Percentiles rank a stretch among this genome's conserved stretches.
phyloP scores from a whole-genome alignment of 2,113 vertebrate genomes.

The Stercorarius parasiticus region DNA sequence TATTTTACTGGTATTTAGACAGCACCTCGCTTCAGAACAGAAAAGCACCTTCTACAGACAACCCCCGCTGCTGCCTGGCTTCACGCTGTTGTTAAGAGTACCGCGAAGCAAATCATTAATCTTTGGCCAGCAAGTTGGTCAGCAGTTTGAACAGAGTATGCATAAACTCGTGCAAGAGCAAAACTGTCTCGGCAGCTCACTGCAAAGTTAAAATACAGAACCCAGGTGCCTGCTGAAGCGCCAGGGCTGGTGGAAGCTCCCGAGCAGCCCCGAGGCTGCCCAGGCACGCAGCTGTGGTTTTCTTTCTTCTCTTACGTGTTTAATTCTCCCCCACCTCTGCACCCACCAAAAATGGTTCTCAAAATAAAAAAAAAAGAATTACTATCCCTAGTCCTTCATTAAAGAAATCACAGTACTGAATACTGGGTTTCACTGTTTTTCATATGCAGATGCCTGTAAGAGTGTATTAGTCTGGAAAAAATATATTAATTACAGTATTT shows the following conservation, averaged over 20 bases:
- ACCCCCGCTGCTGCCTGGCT: neutral
- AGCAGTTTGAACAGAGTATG: neutral
- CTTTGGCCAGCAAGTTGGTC: neutral
- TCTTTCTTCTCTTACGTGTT: neutral
- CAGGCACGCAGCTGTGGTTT: neutral
- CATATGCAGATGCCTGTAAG: neutral
- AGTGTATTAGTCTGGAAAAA: neutral
- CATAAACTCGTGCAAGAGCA: neutral
- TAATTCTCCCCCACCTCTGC: neutral
- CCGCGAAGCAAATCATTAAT: neutral
- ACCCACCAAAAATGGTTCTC: neutral
- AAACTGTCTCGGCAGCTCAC: neutral
- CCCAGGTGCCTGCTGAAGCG: neutral
- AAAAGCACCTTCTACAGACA: neutral
- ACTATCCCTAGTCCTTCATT: neutral
- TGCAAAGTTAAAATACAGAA: neutral
- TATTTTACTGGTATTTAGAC: neutral
- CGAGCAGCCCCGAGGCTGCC: fast-evolving
- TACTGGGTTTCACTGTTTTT: neutral
- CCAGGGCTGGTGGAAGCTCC: neutral
- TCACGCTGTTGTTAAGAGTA: fast-evolving
- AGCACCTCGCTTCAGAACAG: neutral
- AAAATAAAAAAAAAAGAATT: neutral
- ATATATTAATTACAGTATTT: neutral
- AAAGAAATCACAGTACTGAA: neutral